These are phyloP conservation scores for Melieria picta DNA, from an alignment of 2,888 invertebrate genomes.

Conservation along the genomic window DNA sequence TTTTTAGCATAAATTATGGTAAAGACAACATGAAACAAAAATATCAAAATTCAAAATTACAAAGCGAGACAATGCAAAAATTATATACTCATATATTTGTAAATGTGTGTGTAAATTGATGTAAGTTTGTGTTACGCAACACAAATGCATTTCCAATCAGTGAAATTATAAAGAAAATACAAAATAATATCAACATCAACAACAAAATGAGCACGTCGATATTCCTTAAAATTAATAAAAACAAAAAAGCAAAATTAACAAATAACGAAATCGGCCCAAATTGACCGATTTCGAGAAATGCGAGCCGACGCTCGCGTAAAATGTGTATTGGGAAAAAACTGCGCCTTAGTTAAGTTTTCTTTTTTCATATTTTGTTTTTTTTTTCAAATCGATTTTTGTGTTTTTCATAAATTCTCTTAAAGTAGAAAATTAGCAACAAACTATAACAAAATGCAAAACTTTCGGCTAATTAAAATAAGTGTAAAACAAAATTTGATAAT, in stretches of 20 bases:
- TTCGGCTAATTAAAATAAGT: constrained; percentile 9
- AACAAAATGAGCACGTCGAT: constrained; percentile 56
- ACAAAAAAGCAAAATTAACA: constrained; percentile 41
- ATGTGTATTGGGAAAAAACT: too few species aligned
- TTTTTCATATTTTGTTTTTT: constrained; percentile 16
- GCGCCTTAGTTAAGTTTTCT: too few species aligned
- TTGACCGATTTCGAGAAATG: constrained; percentile 12
- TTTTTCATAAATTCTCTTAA: not conserved
- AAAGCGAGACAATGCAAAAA: constrained; percentile 30
- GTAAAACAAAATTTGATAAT: too few species aligned
- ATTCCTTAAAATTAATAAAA: constrained; percentile 49
- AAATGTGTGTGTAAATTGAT: constrained; percentile 42
- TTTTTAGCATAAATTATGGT: constrained; percentile 37
- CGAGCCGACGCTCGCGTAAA: too few species aligned
- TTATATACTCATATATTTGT: constrained; percentile 42
- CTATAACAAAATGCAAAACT: not conserved
- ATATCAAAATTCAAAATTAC: constrained; percentile 46
- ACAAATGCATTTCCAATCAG: constrained; percentile 35
- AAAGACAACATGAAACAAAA: constrained; percentile 34
- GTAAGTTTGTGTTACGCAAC: constrained; percentile 42
- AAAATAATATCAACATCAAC: constrained; percentile 44
- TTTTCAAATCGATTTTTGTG: constrained; percentile 15
- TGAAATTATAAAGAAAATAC: constrained; percentile 26
- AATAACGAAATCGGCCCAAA: constrained; percentile 37
- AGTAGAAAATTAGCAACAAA: constrained; percentile 24